Base-by-base conservation (phyloP, 2,797 vertebrate genomes). In the Malurus splendens region DNA sequence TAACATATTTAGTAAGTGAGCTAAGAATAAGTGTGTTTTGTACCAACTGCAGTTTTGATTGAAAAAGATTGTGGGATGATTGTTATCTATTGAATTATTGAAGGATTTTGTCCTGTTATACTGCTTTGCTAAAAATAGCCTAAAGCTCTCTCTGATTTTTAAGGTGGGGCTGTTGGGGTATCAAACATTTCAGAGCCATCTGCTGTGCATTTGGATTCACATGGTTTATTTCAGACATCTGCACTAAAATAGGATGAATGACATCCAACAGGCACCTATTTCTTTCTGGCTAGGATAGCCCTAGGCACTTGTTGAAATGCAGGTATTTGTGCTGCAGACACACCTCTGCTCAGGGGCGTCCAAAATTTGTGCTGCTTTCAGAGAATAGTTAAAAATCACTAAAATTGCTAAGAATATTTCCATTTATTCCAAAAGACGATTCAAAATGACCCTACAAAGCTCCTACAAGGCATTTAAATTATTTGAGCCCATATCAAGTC, bases 121-220 rank as follows among this genome's bases (percentile, higher is more conserved):
- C 24, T 54, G 86, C 72, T 87, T 72, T 85, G 38, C 72, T 94
- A 93, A 87, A 93, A 87, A 85, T 36, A 93, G 27, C 28, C 68
- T 25, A 65, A 73, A 88, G 51, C 42, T 9, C 7, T 47, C 36
- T 48, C 50, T 77, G 81, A 62, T 87, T 93, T 90, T 87, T 90
- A 87, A 86, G 86, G 76, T 91, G 86, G 84, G 94, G 48, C 72
- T 68, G 78, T 30, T 81, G 38, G 73, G 74, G 36, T 81, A 89
- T 81, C 82, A 78, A 76, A 68, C 18, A 72, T 68, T 91, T 94
- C 86, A 56, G 73, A 92, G 79, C 55, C 93, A 87, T 90, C 73
- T 89, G 84, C 82, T 80, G 51, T 19, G 15, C 39, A 86, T 89
- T 94, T 87, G 28, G 33, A 65, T 72, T 68, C 66, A 65, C 48